Evolutionary conservation across 2,797 vertebrate species (phyloP), one percentile per base, ranked within the genome.

Genomic region (Loriculus beryllinus): DNA sequence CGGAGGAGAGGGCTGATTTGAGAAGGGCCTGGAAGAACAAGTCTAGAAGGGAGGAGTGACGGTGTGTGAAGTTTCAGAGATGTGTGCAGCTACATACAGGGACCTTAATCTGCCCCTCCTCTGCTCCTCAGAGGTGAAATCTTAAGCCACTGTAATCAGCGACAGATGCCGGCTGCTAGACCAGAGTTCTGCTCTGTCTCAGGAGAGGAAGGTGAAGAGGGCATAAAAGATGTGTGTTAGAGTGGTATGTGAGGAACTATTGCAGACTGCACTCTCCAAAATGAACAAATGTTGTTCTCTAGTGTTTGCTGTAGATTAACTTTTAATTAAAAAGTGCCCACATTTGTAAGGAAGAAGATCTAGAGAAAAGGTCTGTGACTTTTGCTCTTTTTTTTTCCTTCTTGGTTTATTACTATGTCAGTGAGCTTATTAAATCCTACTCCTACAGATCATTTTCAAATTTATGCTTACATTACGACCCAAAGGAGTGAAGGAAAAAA

Each of bases 371-470:
- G 12, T 71, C 82, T 74, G 89, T 82, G 85, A 86, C 93, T 96
- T 95, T 88, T 91, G n/a, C 51, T 62, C 47, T 84, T 78, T 92
- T 10, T 43, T 83, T 89, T 40, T 71, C 9, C 4, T 28, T 88
- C 92, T 92, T 94, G 79, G 47, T 92, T 33, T 94, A 67, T 69
- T 95, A 26, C 31, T 49, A 15, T 89, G 37, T 78, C 92, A 96
- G 60, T 91, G 87, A 93, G 33, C 75, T 89, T 86, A 93, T 95
- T 95, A 97, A 97, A 96, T 93, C 75, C 81, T 97, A 94, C 85
- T 96, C 96, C 88, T 95, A 42, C 92, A 82, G 77, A 93, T 97
- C n/a, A 85, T 96, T 97, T 97, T 98, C 89, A 95, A 96, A 95
- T 91, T 85, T 81, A 48, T 95, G 92, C 93, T 96, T 97, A 94